Conservation (phyloP, 2,888 invertebrate species). For the Diploptera punctata region DNA sequence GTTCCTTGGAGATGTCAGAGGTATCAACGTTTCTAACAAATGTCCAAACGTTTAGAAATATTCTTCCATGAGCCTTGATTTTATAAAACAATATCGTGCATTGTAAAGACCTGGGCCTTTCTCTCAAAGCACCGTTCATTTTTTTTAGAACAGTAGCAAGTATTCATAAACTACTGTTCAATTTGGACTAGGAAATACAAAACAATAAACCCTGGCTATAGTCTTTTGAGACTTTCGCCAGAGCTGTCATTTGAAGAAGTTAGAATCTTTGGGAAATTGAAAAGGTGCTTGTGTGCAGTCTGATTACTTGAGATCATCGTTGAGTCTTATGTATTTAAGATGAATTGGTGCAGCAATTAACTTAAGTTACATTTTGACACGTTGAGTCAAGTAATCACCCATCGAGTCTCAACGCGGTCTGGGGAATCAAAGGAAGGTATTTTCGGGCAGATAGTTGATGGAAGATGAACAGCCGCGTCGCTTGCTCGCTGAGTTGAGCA, state of each 20-base stretch:
- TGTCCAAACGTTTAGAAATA: too few species aligned
- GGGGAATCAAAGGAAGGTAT: not conserved
- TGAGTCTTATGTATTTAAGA: not conserved
- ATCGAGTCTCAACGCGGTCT: not conserved
- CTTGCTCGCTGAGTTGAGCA: not conserved
- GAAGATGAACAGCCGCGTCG: not conserved
- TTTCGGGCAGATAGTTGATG: not conserved
- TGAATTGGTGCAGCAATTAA: not conserved
- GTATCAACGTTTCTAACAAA: not conserved
- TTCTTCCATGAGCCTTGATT: too few species aligned
- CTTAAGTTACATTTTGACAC: not conserved
- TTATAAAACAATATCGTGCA: not conserved
- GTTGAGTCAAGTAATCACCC: not conserved
- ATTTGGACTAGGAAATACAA: constrained; percentile 15
- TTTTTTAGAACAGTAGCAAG: not conserved
- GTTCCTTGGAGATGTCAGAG: not conserved
- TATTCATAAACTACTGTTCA: not conserved
- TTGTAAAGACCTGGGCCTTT: not conserved
- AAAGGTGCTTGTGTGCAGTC: not conserved
- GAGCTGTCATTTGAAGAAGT: not conserved
- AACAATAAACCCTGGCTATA: too few species aligned
- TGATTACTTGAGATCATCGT: not conserved
- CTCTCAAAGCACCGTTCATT: not conserved
- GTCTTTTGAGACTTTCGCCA: too few species aligned
- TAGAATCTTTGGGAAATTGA: constrained; percentile 11